Percentiles rank a stretch among this genome's conserved stretches.
These are phyloP conservation scores for Idaea biselata DNA, from an alignment of 2,888 invertebrate species.

Conservation along the genomic window DNA sequence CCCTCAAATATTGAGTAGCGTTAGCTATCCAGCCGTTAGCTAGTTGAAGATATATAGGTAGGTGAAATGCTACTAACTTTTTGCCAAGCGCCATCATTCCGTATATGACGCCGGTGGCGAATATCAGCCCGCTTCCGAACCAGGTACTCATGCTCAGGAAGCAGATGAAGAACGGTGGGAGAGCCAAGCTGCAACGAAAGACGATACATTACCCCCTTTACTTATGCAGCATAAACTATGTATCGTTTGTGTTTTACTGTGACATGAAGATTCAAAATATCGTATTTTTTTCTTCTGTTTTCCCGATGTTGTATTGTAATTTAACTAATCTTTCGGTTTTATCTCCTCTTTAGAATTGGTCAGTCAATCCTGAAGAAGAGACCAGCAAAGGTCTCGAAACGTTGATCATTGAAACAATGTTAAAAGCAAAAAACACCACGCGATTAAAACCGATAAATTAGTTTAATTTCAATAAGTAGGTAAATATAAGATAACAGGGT, in stretches of 20 bases:
- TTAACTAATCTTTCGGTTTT: no score
- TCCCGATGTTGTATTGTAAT: no score
- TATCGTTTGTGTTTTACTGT: no score
- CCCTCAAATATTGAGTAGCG: no score
- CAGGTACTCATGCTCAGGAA: slow-evolving; percentile 85
- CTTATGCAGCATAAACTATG: no score
- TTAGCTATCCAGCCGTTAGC: not conserved
- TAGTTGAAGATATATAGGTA: not conserved
- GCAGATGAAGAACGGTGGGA: slow-evolving; percentile 90
- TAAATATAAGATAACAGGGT: not conserved
- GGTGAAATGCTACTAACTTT: slow-evolving; percentile 87
- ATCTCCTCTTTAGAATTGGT: no score
- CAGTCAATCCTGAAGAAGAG: no score
- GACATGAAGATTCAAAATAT: no score
- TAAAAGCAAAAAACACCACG: no score
- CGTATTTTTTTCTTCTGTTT: no score
- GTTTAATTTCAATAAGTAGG: not conserved
- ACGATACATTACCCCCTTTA: not conserved
- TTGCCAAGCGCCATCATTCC: slow-evolving; percentile 97
- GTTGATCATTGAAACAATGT: no score
- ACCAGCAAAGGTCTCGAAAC: no score
- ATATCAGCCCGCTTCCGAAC: slow-evolving; percentile 93
- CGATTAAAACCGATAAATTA: not conserved
- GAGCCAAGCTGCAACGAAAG: slow-evolving; percentile 83
- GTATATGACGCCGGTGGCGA: slow-evolving; percentile 93